These are phyloP conservation scores for Poeciliopsis turrubarensis DNA, from an alignment of 2,113 vertebrate genomes.

Conservation along the genomic window DNA sequence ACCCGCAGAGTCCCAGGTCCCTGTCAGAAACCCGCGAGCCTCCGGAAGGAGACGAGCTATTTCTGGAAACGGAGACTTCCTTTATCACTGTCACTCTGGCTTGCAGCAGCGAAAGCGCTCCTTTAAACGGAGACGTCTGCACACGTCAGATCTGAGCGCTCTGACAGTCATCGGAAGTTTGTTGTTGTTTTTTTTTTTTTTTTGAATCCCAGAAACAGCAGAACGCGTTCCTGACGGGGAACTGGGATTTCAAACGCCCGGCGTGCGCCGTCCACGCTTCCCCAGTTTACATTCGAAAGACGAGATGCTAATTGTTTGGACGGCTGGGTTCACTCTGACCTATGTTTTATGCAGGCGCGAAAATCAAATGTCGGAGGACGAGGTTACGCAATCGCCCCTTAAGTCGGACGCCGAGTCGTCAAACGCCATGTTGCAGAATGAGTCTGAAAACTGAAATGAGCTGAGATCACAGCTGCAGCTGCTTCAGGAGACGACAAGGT, in stretches of 20 bases:
- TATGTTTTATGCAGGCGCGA: background rate
- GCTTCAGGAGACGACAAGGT: background rate
- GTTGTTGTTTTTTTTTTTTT: too few relatives aligned
- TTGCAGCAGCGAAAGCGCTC: background rate
- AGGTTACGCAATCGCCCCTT: background rate
- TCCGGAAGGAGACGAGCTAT: background rate
- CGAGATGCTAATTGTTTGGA: background rate
- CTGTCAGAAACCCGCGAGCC: background rate
- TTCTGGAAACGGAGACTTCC: background rate
- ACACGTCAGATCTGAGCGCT: background rate
- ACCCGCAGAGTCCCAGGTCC: background rate
- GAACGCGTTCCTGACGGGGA: background rate
- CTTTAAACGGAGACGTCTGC: background rate
- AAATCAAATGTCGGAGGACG: background rate
- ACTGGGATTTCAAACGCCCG: background rate
- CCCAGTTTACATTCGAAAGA: background rate
- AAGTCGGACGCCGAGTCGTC: background rate
- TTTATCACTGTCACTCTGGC: background rate
- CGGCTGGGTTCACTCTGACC: background rate
- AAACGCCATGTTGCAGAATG: background rate
- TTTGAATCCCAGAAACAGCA: background rate
- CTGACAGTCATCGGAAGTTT: background rate
- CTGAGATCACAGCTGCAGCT: background rate
- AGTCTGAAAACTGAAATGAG: background rate
- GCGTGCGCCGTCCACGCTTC: background rate